Base-by-base conservation (phyloP, 2,888 invertebrate species). In the Cyaniris semiargus region DNA sequence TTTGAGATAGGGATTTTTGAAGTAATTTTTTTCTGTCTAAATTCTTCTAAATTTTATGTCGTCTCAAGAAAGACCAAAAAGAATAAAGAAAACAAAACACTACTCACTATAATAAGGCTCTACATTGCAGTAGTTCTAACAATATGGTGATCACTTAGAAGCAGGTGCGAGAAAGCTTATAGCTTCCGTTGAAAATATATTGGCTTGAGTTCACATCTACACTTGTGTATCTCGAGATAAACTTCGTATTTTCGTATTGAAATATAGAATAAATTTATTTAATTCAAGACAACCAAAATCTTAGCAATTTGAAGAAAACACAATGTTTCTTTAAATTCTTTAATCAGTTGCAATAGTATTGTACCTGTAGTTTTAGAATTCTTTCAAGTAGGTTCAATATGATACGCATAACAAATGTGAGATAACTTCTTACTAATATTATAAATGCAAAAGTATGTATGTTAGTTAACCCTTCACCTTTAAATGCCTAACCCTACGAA, bases 181-280 rank as follows among this genome's bases (percentile, higher is more conserved):
- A 71, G 71, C 71, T 21, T 38, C n/a, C n/a, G 71, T 71, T 71
- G 71, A 38, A 38, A 71, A 66, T 66, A 66, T 66, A 66, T 66
- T 66, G 66, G 66, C 66, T 66, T 31, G 18, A 66, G 66, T 66
- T 66, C 66, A 66, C 66, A 27, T 66, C 13, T 10, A 66, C 66
- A 27, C 18, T 27, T 66, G 27, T 66, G 66, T 66, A 31, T 66
- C 27, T 66, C 5, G 15, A 27, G 18, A 66, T 18, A 66, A 18
- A 66, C 15, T 66, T 27, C 15, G 66, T 27, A 66, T 66, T 66
- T 66, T 66, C 66, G 3, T 31, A 27, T 66, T 6, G 66, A 5
- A 66, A 66, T 66, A 66, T 66, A 66, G 5, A 66, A 15, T 31
- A 15, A 3, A 53, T 53, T 53, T 5, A 53, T 53, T 53, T 53